phyloP scores from a whole-genome alignment of 2,113 vertebrate species.

The Excalfactoria chinensis region DNA sequence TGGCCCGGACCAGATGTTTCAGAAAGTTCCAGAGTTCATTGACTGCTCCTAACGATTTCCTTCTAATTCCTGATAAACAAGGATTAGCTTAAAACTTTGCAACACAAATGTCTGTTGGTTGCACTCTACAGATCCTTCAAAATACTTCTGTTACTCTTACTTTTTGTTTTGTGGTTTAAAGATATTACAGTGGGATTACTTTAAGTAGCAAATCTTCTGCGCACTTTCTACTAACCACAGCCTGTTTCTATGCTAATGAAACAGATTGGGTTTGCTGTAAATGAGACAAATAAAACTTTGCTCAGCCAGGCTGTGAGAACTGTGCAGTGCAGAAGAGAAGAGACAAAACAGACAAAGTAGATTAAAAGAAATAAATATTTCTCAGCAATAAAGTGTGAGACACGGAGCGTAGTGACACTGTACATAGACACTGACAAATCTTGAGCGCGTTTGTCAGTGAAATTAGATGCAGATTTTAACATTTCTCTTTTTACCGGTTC shows the following conservation, averaged over 20 bases:
- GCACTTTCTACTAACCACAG: background rate
- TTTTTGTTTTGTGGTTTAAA: background rate
- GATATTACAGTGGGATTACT: background rate
- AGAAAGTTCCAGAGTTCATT: conserved; percentile 29
- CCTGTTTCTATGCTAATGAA: background rate
- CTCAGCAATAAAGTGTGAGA: background rate
- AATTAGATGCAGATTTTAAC: background rate
- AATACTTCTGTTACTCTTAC: background rate
- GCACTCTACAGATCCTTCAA: background rate
- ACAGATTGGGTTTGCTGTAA: conserved; percentile 35
- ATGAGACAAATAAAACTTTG: background rate
- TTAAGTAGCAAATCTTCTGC: background rate
- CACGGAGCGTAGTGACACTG: background rate
- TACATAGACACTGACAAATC: background rate
- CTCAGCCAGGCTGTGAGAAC: background rate
- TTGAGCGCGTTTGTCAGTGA: background rate
- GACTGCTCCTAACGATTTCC: background rate
- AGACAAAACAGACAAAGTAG: background rate
- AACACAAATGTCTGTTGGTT: background rate
- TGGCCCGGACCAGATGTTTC: background rate
- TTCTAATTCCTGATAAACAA: background rate
- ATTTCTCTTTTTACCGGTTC: background rate
- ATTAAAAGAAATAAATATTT: background rate
- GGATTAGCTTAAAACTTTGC: conserved; percentile 14
- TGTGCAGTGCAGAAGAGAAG: background rate